Evolutionary conservation across 2,113 vertebrate genomes (phyloP), one percentile per base, ranked within the genome.

Genomic region (Noctilio leporinus): DNA sequence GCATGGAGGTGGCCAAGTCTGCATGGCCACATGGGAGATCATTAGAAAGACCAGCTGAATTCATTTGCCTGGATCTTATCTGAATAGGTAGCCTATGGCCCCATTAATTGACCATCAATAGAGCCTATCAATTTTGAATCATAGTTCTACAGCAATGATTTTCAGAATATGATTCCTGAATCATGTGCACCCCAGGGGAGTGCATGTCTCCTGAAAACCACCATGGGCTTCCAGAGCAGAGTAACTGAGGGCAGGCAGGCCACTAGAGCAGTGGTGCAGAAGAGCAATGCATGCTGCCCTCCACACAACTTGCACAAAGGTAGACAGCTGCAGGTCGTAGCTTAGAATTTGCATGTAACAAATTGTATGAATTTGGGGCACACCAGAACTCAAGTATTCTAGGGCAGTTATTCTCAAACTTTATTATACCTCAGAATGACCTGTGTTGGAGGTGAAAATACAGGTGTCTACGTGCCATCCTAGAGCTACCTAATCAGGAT

Each of bases 241-340:
- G 1, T 35, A 51, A 22, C 69, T 40, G 49, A 62, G 38, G 24
- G 40, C 17, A 83, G 69, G 4, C 7, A 40, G n/a, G 55, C 10
- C 1, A 40, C 2, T 7, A 28, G 5, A 40, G 38, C 0, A 22
- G 3, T 12, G 88, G 30, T 30, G 2, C 3, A 15, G 2, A n/a
- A n/a, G n/a, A n/a, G n/a, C 16, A 91, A 20, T 22, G 2, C 6
- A 8, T 35, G 5, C 9, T 51, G 43, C 7, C 0, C 6, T 8
- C 19, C n/a, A 9, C 1, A 20, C 24, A 28, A 4, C 10, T 65
- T 77, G 7, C 9, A 40, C 38, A 89, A 26, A 73, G 9, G 7
- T 20, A 64, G 9, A 30, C 0, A 35, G 22, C 1, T 33, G 4
- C 30, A 90, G 26, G 20, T 2, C 43, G 35, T 35, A 10, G 40